Conservation (phyloP, 2,113 vertebrate genomes). For the Ciconia maguari region DNA sequence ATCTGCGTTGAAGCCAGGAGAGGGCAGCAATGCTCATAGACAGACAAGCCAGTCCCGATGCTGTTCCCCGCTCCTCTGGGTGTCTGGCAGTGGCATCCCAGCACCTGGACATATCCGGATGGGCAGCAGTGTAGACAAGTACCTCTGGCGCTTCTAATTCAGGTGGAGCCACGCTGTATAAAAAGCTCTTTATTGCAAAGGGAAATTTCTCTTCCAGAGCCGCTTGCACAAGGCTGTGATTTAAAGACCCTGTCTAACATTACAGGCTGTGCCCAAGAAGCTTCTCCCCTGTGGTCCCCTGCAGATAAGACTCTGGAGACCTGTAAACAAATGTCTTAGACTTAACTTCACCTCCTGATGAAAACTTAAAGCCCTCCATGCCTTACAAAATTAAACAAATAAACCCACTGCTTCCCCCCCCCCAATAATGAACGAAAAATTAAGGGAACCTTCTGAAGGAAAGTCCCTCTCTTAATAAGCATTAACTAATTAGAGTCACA, state of each 20-base stretch:
- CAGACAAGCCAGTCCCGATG: accelerated
- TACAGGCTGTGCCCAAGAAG: not conserved
- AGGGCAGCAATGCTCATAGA: slow-evolving; percentile 47
- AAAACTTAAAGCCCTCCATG: not conserved
- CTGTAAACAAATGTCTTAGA: not conserved
- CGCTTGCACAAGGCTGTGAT: not conserved
- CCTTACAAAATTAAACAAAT: not conserved
- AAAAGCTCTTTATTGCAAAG: not conserved
- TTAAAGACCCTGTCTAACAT: accelerated
- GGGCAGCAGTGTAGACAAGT: not conserved
- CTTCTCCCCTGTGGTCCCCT: not conserved
- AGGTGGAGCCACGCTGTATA: not conserved
- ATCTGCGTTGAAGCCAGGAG: not conserved
- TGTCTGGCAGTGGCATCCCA: not conserved
- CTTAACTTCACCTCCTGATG: not conserved
- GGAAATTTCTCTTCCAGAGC: accelerated
- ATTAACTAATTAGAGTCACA: not conserved
- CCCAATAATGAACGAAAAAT: not conserved
- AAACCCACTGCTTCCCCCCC: accelerated
- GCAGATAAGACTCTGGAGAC: not conserved
- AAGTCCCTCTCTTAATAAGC: not conserved
- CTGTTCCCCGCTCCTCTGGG: accelerated
- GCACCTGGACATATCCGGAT: accelerated
- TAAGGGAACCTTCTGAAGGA: not conserved
- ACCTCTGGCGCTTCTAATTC: not conserved